These are phyloP conservation scores for Hylaeus anthracinus DNA, from an alignment of 1,140 invertebrate genomes.

Conservation along the genomic window DNA sequence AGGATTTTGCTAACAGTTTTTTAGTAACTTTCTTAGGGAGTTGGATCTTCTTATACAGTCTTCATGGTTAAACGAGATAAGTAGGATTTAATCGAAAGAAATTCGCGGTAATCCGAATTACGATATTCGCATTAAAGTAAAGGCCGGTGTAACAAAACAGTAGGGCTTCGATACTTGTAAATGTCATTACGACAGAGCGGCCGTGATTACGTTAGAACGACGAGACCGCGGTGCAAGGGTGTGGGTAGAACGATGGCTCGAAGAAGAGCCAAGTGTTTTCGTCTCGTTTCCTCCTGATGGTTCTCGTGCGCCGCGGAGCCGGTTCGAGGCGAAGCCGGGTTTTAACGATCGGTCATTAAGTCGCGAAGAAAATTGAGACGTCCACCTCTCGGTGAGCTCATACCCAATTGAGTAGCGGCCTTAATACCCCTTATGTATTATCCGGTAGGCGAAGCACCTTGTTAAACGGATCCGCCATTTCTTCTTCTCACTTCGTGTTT, in stretches of 20 bases:
- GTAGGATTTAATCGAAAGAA: no score
- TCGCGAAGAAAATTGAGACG: conserved; percentile 76
- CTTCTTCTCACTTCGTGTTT: conserved; percentile 52
- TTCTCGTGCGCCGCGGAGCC: conserved; percentile 58
- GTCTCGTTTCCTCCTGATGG: conserved; percentile 35
- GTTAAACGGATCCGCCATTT: conserved; percentile 56
- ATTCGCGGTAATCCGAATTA: neutral
- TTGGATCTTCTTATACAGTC: neutral
- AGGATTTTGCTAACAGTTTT: no score
- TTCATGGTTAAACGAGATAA: neutral
- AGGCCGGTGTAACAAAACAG: conserved; percentile 33
- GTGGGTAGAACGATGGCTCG: conserved; percentile 22
- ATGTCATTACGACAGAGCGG: conserved; percentile 66
- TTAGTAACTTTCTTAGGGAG: no score
- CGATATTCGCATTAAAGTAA: conserved; percentile 28
- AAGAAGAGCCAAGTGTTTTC: conserved; percentile 3
- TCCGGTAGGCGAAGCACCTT: conserved; percentile 65
- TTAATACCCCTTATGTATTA: conserved; percentile 74
- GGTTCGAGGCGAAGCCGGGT: conserved; percentile 70
- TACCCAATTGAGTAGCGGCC: conserved; percentile 71
- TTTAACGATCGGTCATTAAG: conserved; percentile 78
- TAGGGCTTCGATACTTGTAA: conserved; percentile 49
- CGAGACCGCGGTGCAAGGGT: conserved; percentile 22
- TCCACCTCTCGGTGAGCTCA: conserved; percentile 69
- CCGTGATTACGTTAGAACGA: conserved; percentile 60